Percentiles rank a stretch among this genome's conserved stretches.
These are phyloP conservation scores for Lepilemur ruficaudatus DNA, from an alignment of 2,797 vertebrate genomes.

Conservation along the genomic window DNA sequence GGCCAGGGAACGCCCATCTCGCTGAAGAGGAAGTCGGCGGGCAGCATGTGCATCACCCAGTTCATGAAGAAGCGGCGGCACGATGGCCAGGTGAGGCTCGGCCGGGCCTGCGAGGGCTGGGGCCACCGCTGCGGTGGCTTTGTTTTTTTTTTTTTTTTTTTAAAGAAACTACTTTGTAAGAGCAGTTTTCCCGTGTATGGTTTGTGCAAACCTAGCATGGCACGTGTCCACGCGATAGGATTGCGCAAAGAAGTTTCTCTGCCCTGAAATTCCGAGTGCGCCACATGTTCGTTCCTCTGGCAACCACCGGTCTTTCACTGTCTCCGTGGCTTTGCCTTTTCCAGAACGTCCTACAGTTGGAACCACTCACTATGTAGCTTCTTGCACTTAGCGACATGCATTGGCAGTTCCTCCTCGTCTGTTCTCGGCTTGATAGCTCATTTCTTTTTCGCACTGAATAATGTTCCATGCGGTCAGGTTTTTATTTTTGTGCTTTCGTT, in stretches of 20 bases:
- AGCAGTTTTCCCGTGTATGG: background rate
- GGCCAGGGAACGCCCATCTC: constrained; percentile 70
- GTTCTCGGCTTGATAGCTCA: background rate
- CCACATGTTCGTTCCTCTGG: background rate
- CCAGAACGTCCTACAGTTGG: background rate
- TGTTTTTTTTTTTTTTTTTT: background rate
- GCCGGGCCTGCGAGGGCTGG: rapidly evolving
- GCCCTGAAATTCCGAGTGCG: background rate
- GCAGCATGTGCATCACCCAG: constrained; percentile 96
- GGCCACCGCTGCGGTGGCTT: rapidly evolving
- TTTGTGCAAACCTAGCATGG: no score
- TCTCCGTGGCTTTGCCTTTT: background rate
- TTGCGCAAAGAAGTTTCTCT: no score
- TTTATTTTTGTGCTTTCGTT: background rate
- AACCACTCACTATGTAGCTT: background rate
- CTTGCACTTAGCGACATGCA: background rate
- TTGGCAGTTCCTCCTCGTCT: background rate
- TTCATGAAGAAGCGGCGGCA: constrained; percentile 94
- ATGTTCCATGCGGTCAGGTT: background rate
- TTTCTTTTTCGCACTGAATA: background rate
- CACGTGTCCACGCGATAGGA: rapidly evolving
- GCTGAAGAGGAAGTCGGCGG: constrained; percentile 89
- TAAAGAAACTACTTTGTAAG: background rate
- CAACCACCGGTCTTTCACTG: no score
- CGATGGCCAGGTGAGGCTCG: constrained; percentile 86